Conservation (phyloP, 2,797 vertebrate species). For the Chanos chanos region DNA sequence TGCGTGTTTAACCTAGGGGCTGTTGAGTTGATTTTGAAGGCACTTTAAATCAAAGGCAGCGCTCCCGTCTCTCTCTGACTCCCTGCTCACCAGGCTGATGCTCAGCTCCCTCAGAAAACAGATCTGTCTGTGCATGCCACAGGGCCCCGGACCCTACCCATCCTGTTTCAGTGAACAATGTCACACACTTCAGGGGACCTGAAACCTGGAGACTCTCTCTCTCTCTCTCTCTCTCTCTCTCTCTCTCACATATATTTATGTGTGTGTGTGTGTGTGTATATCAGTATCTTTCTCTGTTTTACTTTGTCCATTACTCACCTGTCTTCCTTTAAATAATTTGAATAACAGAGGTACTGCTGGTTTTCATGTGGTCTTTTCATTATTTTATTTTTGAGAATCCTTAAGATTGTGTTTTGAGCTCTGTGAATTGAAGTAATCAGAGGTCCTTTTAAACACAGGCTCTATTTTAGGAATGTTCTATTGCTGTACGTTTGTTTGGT, state of each 20-base stretch:
- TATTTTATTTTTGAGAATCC: too few relatives aligned
- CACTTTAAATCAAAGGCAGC: slow-evolving; percentile 34
- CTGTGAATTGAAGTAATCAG: too few relatives aligned
- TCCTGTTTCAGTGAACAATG: slow-evolving; percentile 26
- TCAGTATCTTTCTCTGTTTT: not conserved
- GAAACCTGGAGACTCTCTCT: not conserved
- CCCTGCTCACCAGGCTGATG: not conserved
- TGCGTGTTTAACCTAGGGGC: slow-evolving; percentile 17
- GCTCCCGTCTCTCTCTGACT: slow-evolving; percentile 8
- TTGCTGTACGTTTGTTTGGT: too few relatives aligned
- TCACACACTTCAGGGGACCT: slow-evolving; percentile 4
- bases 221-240: not conserved
- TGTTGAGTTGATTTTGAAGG: slow-evolving; percentile 21
- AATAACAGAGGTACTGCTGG: too few relatives aligned
- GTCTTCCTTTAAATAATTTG: too few relatives aligned
- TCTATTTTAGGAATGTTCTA: too few relatives aligned
- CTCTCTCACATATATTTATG: too few relatives aligned
- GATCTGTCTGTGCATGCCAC: slow-evolving; percentile 9
- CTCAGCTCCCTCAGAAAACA: not conserved
- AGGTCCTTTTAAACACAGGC: too few relatives aligned
- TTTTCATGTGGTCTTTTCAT: too few relatives aligned
- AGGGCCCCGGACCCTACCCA: slow-evolving; percentile 6
- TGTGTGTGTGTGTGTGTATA: not conserved
- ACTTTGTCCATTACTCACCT: not conserved
- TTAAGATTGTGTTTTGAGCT: too few relatives aligned